phyloP scores from a whole-genome alignment of 2,113 vertebrate species.

The Trematomus loennbergii region DNA sequence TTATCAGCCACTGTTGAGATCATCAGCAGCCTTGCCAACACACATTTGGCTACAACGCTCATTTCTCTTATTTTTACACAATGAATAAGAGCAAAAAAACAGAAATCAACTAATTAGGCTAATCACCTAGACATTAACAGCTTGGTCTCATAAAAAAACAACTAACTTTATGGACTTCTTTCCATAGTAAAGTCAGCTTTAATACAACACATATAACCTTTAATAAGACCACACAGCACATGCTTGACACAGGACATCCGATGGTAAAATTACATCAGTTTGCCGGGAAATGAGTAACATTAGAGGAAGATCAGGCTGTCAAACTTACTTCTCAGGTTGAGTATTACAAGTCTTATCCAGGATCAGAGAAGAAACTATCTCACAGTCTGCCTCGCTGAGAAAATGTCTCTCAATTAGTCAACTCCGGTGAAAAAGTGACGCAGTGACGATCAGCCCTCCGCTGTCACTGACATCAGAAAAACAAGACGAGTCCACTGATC shows the following conservation, averaged over 20 bases:
- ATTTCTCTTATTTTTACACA: not conserved
- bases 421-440: constrained; percentile 65
- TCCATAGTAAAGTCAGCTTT: not conserved
- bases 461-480: constrained; percentile 54
- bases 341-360: constrained; percentile 30
- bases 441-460: constrained; percentile 41
- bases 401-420: not conserved
- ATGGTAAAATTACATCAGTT: not conserved
- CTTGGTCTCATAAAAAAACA: not conserved
- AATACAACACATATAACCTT: not conserved
- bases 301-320: not conserved
- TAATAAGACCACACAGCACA: constrained; percentile 5
- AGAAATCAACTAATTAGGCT: not conserved
- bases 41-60: not conserved
- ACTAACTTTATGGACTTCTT: constrained; percentile 16
- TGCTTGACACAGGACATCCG: not conserved
- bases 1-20: constrained; percentile 16
- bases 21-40: not conserved
- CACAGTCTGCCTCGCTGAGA: too few relatives aligned
- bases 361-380: not conserved
- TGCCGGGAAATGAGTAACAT: not conserved
- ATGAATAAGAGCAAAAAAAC: not conserved
- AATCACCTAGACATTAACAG: constrained; percentile 6
- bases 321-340: constrained; percentile 60
- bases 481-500: constrained; percentile 53